These are phyloP conservation scores for Oreocharis arfaki DNA, from an alignment of 2,113 vertebrate species.

Conservation along the genomic window DNA sequence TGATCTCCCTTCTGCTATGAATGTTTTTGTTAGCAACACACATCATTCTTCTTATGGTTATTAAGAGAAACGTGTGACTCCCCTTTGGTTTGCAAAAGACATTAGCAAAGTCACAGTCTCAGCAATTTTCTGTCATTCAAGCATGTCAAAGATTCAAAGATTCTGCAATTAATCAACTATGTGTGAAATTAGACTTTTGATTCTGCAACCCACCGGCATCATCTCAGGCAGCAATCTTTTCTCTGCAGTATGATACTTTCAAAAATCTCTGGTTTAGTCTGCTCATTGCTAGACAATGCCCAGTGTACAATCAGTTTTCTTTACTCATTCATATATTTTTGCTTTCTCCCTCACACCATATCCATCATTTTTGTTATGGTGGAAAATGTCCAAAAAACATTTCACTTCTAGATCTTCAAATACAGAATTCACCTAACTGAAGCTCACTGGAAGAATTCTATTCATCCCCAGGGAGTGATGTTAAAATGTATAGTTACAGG, in stretches of 20 bases:
- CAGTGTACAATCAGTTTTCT: background rate
- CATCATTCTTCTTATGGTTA: background rate
- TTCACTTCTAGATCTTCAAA: background rate
- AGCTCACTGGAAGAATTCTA: background rate
- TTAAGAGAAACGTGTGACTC: background rate
- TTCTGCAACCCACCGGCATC: background rate
- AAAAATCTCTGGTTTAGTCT: background rate
- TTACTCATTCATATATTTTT: background rate
- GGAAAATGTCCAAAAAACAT: background rate
- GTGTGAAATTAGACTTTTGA: background rate
- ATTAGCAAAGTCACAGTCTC: background rate
- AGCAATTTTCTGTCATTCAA: background rate
- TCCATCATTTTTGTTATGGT: background rate
- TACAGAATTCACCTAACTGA: background rate
- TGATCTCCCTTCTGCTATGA: background rate
- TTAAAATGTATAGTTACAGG: background rate
- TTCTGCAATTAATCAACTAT: background rate
- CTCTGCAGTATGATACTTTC: background rate
- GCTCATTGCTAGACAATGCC: background rate
- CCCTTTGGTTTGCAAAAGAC: background rate
- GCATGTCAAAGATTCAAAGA: background rate
- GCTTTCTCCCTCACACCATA: background rate
- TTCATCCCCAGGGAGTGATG: background rate
- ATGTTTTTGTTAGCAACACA: background rate
- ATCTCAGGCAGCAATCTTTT: background rate